Evolutionary conservation across 2,888 invertebrate species (phyloP).

Genomic region (Nemoura dubitans): DNA sequence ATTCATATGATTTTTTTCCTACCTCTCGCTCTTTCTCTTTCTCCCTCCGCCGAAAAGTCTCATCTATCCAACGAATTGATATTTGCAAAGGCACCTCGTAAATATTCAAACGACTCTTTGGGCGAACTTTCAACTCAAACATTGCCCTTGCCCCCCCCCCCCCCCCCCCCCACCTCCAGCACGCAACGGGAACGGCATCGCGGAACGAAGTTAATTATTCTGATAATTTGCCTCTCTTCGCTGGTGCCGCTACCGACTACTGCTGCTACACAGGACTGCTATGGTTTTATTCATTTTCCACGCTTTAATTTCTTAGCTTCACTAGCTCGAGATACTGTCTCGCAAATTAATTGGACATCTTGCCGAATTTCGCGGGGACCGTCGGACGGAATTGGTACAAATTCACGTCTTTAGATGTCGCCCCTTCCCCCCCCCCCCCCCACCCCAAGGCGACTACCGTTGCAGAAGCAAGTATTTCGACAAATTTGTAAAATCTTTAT

Average conservation of each 20-base stretch:
- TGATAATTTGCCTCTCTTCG: neutral
- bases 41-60: neutral
- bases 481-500: no score
- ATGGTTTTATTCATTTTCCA: neutral
- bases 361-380: neutral
- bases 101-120: neutral
- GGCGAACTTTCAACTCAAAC: neutral
- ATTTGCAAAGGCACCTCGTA: neutral
- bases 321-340: neutral
- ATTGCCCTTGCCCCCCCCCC: neutral
- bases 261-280: no score
- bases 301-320: neutral
- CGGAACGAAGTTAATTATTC: neutral
- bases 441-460: neutral
- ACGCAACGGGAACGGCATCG: neutral
- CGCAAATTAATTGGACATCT: conserved; percentile 3
- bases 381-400: no score
- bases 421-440: neutral
- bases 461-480: no score
- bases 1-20: neutral
- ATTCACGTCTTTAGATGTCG: no score
- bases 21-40: no score
- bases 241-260: no score
- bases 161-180: neutral
- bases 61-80: neutral